phyloP scores from a whole-genome alignment of 2,888 invertebrate species.

The Agrochola lota region DNA sequence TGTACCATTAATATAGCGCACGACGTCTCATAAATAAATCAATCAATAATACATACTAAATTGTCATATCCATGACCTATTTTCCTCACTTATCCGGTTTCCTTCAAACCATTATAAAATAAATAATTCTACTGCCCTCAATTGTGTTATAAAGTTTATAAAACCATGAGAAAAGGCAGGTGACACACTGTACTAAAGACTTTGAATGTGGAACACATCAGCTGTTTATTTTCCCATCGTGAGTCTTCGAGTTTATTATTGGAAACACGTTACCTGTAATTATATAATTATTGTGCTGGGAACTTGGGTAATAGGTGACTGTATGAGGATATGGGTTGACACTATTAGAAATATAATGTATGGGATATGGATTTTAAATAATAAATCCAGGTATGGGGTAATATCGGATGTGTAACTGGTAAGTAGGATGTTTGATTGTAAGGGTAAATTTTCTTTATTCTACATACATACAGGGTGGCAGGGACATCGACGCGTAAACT shows the following conservation, averaged over 20 bases:
- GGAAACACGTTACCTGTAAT: slow-evolving; percentile 36
- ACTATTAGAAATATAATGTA: not conserved
- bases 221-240: slow-evolving; percentile 53
- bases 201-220: slow-evolving; percentile 41
- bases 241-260: slow-evolving; percentile 38
- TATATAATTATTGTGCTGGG: slow-evolving; percentile 30
- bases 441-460: no score
- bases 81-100: not conserved
- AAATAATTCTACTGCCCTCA: slow-evolving; percentile 27
- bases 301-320: slow-evolving; percentile 19
- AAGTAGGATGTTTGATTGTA: no score
- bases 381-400: no score
- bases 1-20: not conserved
- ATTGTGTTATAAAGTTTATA: slow-evolving; percentile 34
- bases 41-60: not conserved
- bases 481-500: no score
- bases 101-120: slow-evolving; percentile 28
- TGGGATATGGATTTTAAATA: no score
- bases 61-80: not conserved
- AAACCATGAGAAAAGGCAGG: slow-evolving; percentile 45
- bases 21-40: not conserved
- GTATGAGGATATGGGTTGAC: no score
- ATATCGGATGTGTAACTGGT: no score
- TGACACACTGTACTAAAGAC: slow-evolving; percentile 26
- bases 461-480: no score